phyloP scores from a whole-genome alignment of 2,113 vertebrate genomes.

The Sturnus vulgaris region DNA sequence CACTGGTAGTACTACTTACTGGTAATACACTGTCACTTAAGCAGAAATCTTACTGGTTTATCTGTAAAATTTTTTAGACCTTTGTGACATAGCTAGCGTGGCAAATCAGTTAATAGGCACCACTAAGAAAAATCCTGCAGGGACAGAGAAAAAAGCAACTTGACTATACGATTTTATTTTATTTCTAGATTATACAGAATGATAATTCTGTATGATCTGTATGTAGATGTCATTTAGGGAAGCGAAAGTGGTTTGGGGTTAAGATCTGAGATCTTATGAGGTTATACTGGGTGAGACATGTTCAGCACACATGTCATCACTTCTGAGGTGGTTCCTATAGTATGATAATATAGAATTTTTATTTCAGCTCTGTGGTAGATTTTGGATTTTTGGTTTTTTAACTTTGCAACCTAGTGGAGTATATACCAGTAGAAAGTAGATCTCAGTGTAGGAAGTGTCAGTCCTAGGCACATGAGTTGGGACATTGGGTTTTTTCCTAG shows the following conservation, averaged over 20 bases:
- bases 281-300: background rate
- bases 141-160: background rate
- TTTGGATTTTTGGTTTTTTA: background rate
- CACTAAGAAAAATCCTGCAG: background rate
- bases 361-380: background rate
- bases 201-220: background rate
- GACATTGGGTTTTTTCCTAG: constrained; percentile 25
- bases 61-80: background rate
- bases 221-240: background rate
- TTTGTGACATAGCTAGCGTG: background rate
- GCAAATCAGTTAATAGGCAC: background rate
- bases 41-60: background rate
- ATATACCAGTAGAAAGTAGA: background rate
- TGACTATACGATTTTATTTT: background rate
- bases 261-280: background rate
- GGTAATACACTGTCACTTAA: background rate
- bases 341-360: background rate
- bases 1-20: too few species aligned
- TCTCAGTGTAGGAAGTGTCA: background rate
- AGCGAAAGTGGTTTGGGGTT: background rate
- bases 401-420: background rate
- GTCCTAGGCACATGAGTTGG: background rate
- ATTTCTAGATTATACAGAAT: background rate
- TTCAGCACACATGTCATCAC: background rate
- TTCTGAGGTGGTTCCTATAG: background rate